Evolutionary conservation across 2,113 vertebrate genomes (phyloP).

Genomic region (Isichthys henryi): DNA sequence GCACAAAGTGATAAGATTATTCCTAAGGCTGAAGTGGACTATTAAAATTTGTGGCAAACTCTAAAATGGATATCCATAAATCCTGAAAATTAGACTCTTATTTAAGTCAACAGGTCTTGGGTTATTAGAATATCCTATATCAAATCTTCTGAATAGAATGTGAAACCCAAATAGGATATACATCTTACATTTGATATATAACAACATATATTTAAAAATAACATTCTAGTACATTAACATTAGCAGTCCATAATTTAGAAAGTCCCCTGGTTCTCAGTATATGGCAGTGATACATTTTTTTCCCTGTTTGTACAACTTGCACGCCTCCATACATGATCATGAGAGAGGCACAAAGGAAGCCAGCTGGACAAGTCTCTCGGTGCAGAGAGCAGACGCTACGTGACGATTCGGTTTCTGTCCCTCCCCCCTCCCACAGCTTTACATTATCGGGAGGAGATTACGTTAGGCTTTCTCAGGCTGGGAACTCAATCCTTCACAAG

Average conservation of each 20-base stretch:
- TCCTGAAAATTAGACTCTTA: background rate
- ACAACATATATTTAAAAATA: background rate
- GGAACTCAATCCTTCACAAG: background rate
- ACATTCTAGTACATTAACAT: background rate
- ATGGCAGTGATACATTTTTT: background rate
- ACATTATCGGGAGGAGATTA: background rate
- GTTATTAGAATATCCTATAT: background rate
- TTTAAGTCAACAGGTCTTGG: background rate
- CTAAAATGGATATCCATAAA: background rate
- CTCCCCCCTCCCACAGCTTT: background rate
- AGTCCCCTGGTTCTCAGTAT: background rate
- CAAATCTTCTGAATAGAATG: background rate
- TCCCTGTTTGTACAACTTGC: background rate
- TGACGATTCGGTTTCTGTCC: background rate
- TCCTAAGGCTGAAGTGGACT: background rate
- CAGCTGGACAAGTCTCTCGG: background rate
- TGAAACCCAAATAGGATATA: background rate
- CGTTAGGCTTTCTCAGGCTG: background rate
- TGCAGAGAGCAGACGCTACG: background rate
- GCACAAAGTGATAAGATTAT: background rate
- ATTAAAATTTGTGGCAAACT: background rate
- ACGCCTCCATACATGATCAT: background rate
- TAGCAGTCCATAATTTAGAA: background rate
- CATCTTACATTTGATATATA: constrained; percentile 1
- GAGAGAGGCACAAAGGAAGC: constrained; percentile 1